Base-by-base conservation (phyloP, 2,113 vertebrate genomes). In the Anthoscopus minutus region DNA sequence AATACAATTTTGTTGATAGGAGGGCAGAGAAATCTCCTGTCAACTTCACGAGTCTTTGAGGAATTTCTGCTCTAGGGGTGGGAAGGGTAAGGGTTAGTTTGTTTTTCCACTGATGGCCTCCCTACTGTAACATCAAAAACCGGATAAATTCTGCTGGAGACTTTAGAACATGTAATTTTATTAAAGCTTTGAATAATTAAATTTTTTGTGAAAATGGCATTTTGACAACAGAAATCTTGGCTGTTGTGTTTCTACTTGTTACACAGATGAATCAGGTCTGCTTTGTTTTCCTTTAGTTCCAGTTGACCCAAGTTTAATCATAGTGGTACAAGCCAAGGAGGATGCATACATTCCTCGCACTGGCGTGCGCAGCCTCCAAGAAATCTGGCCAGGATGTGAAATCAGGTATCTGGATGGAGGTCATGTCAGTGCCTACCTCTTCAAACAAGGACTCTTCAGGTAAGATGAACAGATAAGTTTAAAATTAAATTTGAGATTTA, bases 311-410 rank as follows among this genome's bases (percentile, higher is more conserved):
- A 98, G 98, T 96, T 98, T 99, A 81, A 99, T 99, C 88, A 99
- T 99, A 81, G 98, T 99, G 81, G 98, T 99, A 4, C 99, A 99
- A 97, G 99, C 99, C 56, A 99, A 98, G 97, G 99, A 99, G 96
- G 99, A 99, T 11, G 99, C 99, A 2, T 99, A 99, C 85, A 96
- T 99, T 86, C 99, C 99, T 81, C 98, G 99, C n/a, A 98, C 98
- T 7, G 99, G 99, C 16, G 99, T 99, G 58, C 98, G 99, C 69
- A 98, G 99, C 92, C 98, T 99, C 61, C 98, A 98, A 89, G 99
- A 99, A 96, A 99, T 99, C 86, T 99, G 99, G 99, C 99, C 99
- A 0, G 99, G 98, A 4, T 99, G 99, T 98, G 99, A 99, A 97
- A 97, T 99, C 74, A 94, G 99, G 21, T 99, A 99, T 89, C 97